Evolutionary conservation across 2,888 invertebrate genomes (phyloP).

Genomic region (Clostera curtula): DNA sequence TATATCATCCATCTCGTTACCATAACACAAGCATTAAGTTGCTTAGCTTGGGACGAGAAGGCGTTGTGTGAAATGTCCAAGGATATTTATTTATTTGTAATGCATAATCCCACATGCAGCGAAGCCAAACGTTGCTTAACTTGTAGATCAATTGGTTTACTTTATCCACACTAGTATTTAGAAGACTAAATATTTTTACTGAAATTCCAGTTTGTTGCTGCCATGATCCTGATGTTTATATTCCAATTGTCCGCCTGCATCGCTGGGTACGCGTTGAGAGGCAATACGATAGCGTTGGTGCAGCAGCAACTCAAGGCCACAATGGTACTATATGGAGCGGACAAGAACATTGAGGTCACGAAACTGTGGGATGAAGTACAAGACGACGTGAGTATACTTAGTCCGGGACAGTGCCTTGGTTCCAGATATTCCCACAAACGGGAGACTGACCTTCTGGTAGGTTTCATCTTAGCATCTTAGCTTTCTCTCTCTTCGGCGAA

Average conservation of each 20-base stretch:
- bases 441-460: too few species aligned
- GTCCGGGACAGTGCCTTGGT: too few species aligned
- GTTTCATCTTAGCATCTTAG: too few species aligned
- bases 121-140: too few species aligned
- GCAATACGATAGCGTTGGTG: slow-evolving; percentile 71
- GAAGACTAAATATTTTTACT: not conserved
- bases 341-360: slow-evolving; percentile 48
- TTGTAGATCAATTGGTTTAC: not conserved
- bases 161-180: not conserved
- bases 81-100: too few species aligned
- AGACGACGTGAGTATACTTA: slow-evolving; percentile 57
- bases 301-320: slow-evolving; percentile 63
- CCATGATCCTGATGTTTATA: slow-evolving; percentile 82
- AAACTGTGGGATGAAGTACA: slow-evolving; percentile 79
- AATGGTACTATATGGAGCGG: slow-evolving; percentile 58
- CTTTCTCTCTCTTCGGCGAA: too few species aligned
- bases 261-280: slow-evolving; percentile 78
- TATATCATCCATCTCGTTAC: too few species aligned
- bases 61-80: too few species aligned
- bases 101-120: too few species aligned
- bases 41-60: too few species aligned
- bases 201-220: slow-evolving; percentile 75
- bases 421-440: too few species aligned
- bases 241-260: slow-evolving; percentile 86
- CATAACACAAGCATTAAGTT: too few species aligned